Evolutionary conservation across 2,888 invertebrate genomes (phyloP), one percentile per base, ranked within the genome.

Genomic region (Chloroclystis v-ata): DNA sequence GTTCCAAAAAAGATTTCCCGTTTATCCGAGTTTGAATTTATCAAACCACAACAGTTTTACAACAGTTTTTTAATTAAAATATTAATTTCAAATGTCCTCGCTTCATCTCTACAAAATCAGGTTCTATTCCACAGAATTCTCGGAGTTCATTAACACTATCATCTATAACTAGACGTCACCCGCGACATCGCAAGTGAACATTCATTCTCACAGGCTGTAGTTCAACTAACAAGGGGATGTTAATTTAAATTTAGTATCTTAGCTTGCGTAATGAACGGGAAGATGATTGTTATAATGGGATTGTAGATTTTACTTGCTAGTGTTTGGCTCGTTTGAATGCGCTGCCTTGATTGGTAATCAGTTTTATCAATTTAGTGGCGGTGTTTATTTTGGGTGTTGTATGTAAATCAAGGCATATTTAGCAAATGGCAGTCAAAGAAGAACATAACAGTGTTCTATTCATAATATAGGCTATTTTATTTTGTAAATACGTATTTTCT

Each of bases 241-340:
- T 87, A 84, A 87, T 87, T 85, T 83, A 84, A 87, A 87, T 86
- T 86, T 85, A 87, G 81, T 83, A 82, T 85, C 86, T 82, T 75
- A 75, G 76, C 79, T 52, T 73, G 45, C 73, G 79, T 84, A 86
- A 86, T 86, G 85, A 86, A 86, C 83, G 78, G 70, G 76, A 80
- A 80, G 82, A 83, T 84, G 83, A 85, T 86, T 82, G 84, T 75
- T 78, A 77, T 85, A 85, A 85, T 84, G 78, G 82, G 75, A 80
- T 79, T 81, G 82, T 74, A 72, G 73, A 73, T 75, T 74, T 69
- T 46, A 45, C 46, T 43, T 57, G 42, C 38, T 51, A 42, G 54
- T 54, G 54, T 54, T 60, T 59, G 56, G 49, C 57, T 60, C 58
- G 54, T 65, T 56, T 47, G 41, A 39, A 40, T 47, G 39, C 43